Percentiles rank a stretch among this genome's conserved stretches.
These are phyloP conservation scores for Pinctada fucata DNA, from an alignment of 2,888 invertebrate species.

Conservation along the genomic window DNA sequence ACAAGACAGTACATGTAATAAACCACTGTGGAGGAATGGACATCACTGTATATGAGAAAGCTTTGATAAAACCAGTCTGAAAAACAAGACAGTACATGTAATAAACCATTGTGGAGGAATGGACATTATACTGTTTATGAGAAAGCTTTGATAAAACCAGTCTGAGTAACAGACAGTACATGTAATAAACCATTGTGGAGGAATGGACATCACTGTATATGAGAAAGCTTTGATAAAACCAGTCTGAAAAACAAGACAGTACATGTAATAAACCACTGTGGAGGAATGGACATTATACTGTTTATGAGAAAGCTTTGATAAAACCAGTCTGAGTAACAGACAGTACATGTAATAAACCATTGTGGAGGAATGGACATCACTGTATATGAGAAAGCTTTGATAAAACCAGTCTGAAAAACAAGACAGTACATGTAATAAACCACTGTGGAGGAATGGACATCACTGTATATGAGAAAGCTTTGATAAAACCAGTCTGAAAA, in stretches of 20 bases:
- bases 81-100: constrained; percentile 74
- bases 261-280: background rate
- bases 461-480: background rate
- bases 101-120: too few relatives aligned
- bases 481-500: background rate
- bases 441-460: too few relatives aligned
- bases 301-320: background rate
- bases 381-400: constrained; percentile 96
- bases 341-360: constrained; percentile 59
- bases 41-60: too few relatives aligned
- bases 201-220: constrained; percentile 90
- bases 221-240: constrained; percentile 95
- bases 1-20: too few relatives aligned
- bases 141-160: background rate
- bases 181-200: constrained; percentile 84
- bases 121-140: background rate
- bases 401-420: constrained; percentile 87
- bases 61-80: constrained; percentile 94
- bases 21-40: too few relatives aligned
- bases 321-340: background rate
- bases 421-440: background rate
- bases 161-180: background rate
- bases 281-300: too few relatives aligned
- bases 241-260: constrained; percentile 83
- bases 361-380: constrained; percentile 92